Percentiles rank a stretch among this genome's conserved stretches.
phyloP scores from a whole-genome alignment of 2,113 vertebrate genomes.

The Saguinus midas region DNA sequence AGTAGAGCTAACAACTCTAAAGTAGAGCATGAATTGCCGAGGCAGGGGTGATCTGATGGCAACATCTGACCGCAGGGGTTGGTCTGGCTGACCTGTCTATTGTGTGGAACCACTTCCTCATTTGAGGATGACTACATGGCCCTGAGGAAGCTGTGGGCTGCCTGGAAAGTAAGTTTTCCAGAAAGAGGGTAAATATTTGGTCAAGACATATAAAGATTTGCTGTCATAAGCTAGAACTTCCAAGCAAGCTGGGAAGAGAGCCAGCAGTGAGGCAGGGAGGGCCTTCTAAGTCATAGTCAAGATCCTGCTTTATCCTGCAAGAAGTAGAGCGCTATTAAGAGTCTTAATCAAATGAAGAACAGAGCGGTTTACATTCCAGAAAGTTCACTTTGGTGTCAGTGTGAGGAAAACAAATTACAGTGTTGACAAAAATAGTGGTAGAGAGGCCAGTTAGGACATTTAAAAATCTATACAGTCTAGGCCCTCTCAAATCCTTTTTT shows the following conservation, averaged over 20 bases:
- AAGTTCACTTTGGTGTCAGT: neutral
- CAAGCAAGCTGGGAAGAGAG: neutral
- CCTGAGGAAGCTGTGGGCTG: neutral
- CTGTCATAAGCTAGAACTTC: neutral
- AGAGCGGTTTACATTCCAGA: neutral
- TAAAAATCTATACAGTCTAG: neutral
- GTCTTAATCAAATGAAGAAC: neutral
- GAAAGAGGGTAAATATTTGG: neutral
- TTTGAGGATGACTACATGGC: neutral
- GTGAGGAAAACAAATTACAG: neutral
- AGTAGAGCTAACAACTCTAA: neutral
- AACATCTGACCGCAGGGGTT: neutral
- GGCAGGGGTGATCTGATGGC: neutral
- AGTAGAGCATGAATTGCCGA: neutral
- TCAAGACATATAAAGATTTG: neutral
- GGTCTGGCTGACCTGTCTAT: neutral
- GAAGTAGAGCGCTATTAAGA: neutral
- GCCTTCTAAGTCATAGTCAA: neutral
- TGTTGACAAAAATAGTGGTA: neutral
- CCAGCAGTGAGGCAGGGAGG: neutral
- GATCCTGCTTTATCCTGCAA: neutral
- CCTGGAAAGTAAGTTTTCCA: neutral
- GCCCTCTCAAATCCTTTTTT: too few relatives aligned
- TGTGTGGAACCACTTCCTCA: neutral
- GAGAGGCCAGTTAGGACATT: neutral